phyloP scores from a whole-genome alignment of 2,797 vertebrate species.

The Threskiornis aethiopicus region DNA sequence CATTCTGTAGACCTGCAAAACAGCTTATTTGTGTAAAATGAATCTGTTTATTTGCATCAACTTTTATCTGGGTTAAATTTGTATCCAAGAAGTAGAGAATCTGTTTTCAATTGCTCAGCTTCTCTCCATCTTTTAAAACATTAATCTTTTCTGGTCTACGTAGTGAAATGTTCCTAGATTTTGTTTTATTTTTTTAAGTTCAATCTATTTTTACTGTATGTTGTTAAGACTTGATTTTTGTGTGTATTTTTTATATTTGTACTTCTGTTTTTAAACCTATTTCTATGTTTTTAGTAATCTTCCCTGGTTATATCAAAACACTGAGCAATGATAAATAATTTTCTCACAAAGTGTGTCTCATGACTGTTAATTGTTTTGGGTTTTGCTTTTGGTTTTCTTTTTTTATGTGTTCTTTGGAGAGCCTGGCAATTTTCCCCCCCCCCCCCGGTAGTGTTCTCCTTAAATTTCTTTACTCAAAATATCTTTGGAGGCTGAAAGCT shows the following conservation, averaged over 20 bases:
- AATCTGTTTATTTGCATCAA: background rate
- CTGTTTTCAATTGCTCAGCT: background rate
- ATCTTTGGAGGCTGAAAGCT: background rate
- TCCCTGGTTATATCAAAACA: background rate
- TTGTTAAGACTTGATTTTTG: background rate
- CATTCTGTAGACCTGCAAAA: background rate
- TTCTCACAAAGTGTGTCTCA: background rate
- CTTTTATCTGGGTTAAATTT: background rate
- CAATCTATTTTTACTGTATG: background rate
- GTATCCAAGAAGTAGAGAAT: background rate
- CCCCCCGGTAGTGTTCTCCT: background rate
- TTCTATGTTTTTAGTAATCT: background rate
- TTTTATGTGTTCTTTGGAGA: background rate
- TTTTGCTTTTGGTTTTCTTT: background rate
- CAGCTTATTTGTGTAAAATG: background rate
- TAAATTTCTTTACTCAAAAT: background rate
- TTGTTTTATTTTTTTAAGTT: background rate
- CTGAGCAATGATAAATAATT: background rate
- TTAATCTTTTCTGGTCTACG: accelerated
- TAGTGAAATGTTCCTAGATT: background rate
- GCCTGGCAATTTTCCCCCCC: background rate
- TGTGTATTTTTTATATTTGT: background rate
- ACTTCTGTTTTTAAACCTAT: background rate
- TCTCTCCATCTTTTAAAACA: background rate
- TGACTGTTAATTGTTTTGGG: background rate